phyloP scores from a whole-genome alignment of 2,113 vertebrate species.

The Mobula birostris region DNA sequence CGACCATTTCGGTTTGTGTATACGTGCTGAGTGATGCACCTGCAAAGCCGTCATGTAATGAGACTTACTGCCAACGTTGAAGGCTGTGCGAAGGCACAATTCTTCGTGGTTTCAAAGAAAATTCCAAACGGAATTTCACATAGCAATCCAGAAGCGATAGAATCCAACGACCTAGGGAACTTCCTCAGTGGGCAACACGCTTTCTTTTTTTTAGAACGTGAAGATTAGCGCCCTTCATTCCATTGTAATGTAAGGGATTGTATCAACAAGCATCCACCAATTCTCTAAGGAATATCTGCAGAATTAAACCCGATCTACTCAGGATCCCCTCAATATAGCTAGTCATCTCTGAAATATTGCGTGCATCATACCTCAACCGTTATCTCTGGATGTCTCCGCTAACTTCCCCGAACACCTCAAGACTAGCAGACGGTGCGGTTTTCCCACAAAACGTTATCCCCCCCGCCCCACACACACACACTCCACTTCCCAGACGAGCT shows the following conservation, averaged over 20 bases:
- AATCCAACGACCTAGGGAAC: not conserved
- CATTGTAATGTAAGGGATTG: not conserved
- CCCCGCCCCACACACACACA: no score
- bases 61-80: not conserved
- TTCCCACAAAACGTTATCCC: no score
- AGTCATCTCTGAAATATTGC: not conserved
- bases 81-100: not conserved
- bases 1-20: not conserved
- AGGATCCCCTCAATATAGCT: not conserved
- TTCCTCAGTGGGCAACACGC: not conserved
- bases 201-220: not conserved
- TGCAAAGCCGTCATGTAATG: not conserved
- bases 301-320: not conserved
- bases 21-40: not conserved
- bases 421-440: not conserved
- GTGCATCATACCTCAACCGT: not conserved
- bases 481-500: no score
- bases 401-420: not conserved
- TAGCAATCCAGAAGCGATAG: not conserved
- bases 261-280: not conserved
- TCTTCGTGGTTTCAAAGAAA: not conserved
- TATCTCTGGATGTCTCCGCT: not conserved
- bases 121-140: no score
- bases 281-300: not conserved
- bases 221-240: not conserved